These are phyloP conservation scores for Germaria angustata DNA, from an alignment of 2,888 invertebrate genomes.

Conservation along the genomic window DNA sequence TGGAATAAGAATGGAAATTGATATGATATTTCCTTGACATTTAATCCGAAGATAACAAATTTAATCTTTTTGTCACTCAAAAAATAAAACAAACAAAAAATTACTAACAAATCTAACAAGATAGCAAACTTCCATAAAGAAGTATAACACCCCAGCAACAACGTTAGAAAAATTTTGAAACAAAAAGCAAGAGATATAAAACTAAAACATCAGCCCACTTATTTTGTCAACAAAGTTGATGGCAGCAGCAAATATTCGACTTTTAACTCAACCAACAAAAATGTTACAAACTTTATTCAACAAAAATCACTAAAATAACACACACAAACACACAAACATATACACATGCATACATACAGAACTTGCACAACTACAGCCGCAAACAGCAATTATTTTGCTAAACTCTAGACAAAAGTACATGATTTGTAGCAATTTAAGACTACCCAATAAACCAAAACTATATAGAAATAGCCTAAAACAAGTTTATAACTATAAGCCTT, in stretches of 20 bases:
- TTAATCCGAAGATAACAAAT: constrained; percentile 46
- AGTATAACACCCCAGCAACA: no score
- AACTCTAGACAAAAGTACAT: constrained; percentile 14
- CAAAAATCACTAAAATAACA: not conserved
- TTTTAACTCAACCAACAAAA: constrained; percentile 48
- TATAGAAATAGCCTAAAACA: no score
- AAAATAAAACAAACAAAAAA: not conserved
- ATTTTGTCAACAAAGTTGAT: constrained; percentile 53
- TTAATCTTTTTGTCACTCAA: constrained; percentile 37
- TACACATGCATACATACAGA: no score
- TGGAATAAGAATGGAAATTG: not conserved
- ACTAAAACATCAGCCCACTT: constrained; percentile 40
- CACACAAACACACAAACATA: not conserved
- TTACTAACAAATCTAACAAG: constrained; percentile 1
- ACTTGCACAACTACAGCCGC: not conserved
- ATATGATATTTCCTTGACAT: constrained; percentile 38
- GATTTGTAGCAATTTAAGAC: constrained; percentile 39
- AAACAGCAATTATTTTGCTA: not conserved
- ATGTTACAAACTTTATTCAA: constrained; percentile 15
- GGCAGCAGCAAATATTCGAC: constrained; percentile 46
- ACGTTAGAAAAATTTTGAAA: not conserved
- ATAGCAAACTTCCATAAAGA: not conserved
- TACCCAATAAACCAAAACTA: no score
- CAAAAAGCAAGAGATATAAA: not conserved
- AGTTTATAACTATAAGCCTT: no score